These are phyloP conservation scores for Platanista minor DNA, from an alignment of 2,113 vertebrate species.

Conservation along the genomic window DNA sequence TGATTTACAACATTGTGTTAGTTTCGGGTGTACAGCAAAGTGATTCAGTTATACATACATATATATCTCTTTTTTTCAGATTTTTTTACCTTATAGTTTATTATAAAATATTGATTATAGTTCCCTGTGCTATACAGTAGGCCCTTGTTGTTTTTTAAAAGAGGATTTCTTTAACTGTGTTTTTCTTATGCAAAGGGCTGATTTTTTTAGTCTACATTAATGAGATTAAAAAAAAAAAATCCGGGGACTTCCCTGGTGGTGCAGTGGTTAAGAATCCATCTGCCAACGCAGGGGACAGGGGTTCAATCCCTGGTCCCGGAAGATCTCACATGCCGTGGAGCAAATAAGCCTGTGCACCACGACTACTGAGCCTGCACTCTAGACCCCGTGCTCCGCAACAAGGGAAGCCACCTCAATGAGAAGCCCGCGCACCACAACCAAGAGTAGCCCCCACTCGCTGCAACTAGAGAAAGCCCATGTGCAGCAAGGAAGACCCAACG, in stretches of 20 bases:
- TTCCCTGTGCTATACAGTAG: background rate
- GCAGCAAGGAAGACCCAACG: too few species aligned
- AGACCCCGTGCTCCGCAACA: too few species aligned
- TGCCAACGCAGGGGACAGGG: too few species aligned
- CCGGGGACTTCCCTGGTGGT: too few species aligned
- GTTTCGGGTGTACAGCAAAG: background rate
- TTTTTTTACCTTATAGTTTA: background rate
- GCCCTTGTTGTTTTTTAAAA: background rate
- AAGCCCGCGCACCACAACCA: too few species aligned
- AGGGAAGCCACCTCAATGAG: too few species aligned
- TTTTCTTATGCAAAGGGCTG: background rate
- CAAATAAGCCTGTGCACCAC: too few species aligned
- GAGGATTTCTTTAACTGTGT: background rate
- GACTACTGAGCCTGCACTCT: too few species aligned
- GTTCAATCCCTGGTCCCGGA: too few species aligned
- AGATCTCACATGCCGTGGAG: too few species aligned
- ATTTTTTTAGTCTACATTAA: background rate
- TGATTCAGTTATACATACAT: background rate
- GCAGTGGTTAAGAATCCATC: too few species aligned
- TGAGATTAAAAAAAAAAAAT: background rate
- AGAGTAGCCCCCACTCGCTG: too few species aligned
- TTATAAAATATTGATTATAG: background rate
- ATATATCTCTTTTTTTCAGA: background rate
- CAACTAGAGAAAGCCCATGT: rapidly evolving
- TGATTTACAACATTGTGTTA: background rate